These are phyloP conservation scores for Hermetia illucens DNA, from an alignment of 1,140 invertebrate genomes.

Conservation along the genomic window DNA sequence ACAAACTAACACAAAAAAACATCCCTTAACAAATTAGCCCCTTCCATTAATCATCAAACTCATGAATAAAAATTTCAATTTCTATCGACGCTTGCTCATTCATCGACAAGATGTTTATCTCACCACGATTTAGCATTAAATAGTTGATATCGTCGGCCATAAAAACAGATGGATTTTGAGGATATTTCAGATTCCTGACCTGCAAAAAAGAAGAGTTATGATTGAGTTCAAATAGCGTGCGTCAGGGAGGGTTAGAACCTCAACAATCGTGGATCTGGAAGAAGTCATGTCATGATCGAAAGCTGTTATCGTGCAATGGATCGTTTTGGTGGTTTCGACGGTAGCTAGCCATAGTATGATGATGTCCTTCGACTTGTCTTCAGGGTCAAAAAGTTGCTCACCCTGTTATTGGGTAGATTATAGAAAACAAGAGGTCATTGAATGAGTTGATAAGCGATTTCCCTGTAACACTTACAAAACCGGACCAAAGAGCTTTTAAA, in stretches of 20 bases:
- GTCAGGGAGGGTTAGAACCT: constrained; percentile 1
- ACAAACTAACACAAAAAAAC: neutral
- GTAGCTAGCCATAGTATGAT: constrained; percentile 8
- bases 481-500: too few species aligned
- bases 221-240: neutral
- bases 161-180: constrained; percentile 8
- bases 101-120: constrained; percentile 8
- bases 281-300: constrained; percentile 6
- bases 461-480: too few species aligned
- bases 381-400: neutral
- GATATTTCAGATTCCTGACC: constrained; percentile 1
- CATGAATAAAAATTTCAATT: constrained; percentile 8
- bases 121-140: constrained; percentile 7
- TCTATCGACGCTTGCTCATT: constrained; percentile 5
- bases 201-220: neutral
- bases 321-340: constrained; percentile 7
- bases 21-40: neutral
- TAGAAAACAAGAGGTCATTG: too few species aligned
- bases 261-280: constrained; percentile 6
- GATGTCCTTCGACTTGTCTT: neutral
- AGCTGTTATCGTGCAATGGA: constrained; percentile 8
- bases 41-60: constrained; percentile 3
- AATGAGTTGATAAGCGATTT: too few species aligned
- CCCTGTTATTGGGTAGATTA: neutral
- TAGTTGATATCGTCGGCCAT: constrained; percentile 6